Evolutionary conservation across 2,888 invertebrate species (phyloP).

Genomic region (Monochamus alternatus): DNA sequence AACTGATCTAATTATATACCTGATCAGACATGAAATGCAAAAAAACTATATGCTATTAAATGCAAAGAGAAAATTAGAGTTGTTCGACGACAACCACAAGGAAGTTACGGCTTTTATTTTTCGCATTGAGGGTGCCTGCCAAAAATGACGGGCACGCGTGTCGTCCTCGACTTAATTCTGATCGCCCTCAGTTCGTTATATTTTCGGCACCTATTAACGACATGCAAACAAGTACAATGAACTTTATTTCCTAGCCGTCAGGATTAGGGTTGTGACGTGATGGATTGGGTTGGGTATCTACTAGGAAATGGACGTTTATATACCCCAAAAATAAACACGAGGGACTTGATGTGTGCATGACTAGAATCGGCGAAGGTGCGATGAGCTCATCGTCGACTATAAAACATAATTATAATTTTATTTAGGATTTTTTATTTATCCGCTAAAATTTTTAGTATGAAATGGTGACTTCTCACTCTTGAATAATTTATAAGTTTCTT

Average conservation of each 20-base stretch:
- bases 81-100: no score
- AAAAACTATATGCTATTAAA: no score
- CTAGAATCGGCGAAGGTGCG: background rate
- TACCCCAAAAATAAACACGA: slow-evolving; percentile 29
- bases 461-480: no score
- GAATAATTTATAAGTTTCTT: no score
- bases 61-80: no score
- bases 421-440: background rate
- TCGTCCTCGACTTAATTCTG: slow-evolving; percentile 6
- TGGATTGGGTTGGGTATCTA: slow-evolving; percentile 28
- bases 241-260: slow-evolving; percentile 18
- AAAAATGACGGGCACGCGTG: slow-evolving; percentile 4
- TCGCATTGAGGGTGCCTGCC: background rate
- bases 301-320: slow-evolving; percentile 20
- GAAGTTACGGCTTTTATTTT: background rate
- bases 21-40: no score
- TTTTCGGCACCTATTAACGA: slow-evolving; percentile 8
- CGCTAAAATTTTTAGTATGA: no score
- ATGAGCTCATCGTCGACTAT: background rate
- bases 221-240: slow-evolving; percentile 32
- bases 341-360: slow-evolving; percentile 13
- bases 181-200: background rate
- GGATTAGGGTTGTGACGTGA: slow-evolving; percentile 31
- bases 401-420: background rate
- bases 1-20: no score